Evolutionary conservation across 2,888 invertebrate species (phyloP).

Genomic region (Leucoptera coffeella): DNA sequence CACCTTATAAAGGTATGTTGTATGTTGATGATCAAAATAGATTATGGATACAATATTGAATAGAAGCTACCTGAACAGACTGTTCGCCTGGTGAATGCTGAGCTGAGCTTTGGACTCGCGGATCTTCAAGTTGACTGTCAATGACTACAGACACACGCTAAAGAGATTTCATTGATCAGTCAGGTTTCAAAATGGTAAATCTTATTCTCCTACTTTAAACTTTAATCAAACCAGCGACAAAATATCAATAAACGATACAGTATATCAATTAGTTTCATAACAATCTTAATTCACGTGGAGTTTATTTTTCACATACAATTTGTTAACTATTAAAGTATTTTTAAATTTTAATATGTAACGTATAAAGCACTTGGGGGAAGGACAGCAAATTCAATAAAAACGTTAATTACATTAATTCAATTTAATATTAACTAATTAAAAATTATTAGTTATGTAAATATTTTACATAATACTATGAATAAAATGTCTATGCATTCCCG

Average conservation of each 20-base stretch:
- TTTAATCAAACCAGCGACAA: constrained; percentile 36
- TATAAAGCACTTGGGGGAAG: constrained; percentile 57
- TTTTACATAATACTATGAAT: constrained; percentile 50
- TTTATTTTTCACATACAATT: constrained; percentile 45
- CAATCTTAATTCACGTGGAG: constrained; percentile 42
- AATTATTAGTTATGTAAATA: constrained; percentile 52
- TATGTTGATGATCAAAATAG: too few relatives aligned
- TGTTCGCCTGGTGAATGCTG: too few relatives aligned
- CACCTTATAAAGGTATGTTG: too few relatives aligned
- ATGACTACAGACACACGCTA: background rate
- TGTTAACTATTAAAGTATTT: constrained; percentile 44
- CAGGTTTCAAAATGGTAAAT: too few relatives aligned
- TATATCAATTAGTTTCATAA: constrained; percentile 21
- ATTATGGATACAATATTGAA: too few relatives aligned
- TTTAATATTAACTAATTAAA: constrained; percentile 51
- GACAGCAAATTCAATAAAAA: constrained; percentile 57
- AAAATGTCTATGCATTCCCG: constrained; percentile 25
- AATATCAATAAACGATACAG: constrained; percentile 30
- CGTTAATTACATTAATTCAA: constrained; percentile 48
- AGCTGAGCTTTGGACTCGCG: too few relatives aligned
- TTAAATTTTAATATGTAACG: constrained; percentile 44
- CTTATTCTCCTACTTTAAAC: too few relatives aligned
- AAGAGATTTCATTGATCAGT: constrained; percentile 5
- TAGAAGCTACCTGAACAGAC: too few relatives aligned
- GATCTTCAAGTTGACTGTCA: too few relatives aligned